phyloP scores from a whole-genome alignment of 2,888 invertebrate species.

The Schizotus pectinicornis region DNA sequence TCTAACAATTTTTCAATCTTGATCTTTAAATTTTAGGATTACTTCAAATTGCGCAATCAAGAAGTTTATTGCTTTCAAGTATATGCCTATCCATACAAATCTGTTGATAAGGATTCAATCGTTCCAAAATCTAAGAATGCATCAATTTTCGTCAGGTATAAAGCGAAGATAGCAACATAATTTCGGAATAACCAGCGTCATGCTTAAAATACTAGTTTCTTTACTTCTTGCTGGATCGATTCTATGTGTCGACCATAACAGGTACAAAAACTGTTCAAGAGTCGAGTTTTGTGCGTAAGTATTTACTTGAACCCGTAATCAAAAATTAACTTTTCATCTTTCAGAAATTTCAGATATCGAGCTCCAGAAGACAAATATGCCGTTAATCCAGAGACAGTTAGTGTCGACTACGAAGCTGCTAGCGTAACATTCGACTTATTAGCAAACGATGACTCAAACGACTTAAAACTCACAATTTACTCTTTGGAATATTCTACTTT shows the following conservation, averaged over 20 bases:
- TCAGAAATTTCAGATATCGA: slow-evolving; percentile 1
- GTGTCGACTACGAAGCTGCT: neutral
- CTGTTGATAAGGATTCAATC: too few relatives aligned
- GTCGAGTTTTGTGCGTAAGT: slow-evolving; percentile 10
- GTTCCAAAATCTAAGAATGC: too few relatives aligned
- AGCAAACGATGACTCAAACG: neutral
- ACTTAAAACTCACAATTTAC: neutral
- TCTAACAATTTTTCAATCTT: too few relatives aligned
- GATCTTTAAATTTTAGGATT: too few relatives aligned
- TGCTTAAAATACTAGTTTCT: too few relatives aligned
- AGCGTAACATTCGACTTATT: neutral
- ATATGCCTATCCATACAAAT: too few relatives aligned
- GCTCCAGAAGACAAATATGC: neutral
- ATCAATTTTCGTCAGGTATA: too few relatives aligned
- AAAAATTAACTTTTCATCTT: neutral
- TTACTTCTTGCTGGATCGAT: neutral
- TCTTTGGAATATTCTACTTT: neutral
- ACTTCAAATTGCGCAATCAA: too few relatives aligned
- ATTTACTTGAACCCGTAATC: neutral
- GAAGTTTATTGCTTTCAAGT: too few relatives aligned
- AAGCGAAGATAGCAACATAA: too few relatives aligned
- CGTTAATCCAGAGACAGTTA: neutral
- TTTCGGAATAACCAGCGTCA: too few relatives aligned
- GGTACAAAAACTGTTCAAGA: slow-evolving; percentile 14
- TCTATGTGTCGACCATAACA: slow-evolving; percentile 10